phyloP scores from a whole-genome alignment of 2,113 vertebrate species.

The Sminthopsis crassicaudata region DNA sequence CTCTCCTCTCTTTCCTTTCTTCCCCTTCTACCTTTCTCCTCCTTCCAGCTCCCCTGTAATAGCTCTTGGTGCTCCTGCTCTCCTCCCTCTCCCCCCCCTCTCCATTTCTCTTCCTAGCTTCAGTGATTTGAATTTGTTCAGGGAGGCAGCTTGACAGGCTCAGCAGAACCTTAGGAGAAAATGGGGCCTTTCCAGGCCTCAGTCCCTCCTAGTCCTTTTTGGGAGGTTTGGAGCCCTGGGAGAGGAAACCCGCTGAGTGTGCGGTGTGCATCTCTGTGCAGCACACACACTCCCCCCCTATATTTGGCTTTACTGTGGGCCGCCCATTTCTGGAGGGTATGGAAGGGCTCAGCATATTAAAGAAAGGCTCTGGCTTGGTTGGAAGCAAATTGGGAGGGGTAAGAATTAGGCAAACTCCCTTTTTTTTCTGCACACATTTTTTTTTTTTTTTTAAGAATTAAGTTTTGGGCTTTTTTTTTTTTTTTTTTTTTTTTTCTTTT shows the following conservation, averaged over 20 bases:
- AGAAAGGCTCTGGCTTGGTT: conserved; percentile 60
- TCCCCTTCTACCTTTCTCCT: background rate
- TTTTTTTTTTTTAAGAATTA: background rate
- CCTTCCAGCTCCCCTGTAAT: background rate
- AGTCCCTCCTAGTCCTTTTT: conserved; percentile 74
- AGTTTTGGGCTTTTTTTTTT: background rate
- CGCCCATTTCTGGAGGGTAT: conserved; percentile 72
- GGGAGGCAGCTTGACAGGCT: conserved; percentile 65
- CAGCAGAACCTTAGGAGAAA: conserved; percentile 56
- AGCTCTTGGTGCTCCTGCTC: background rate
- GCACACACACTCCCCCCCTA: conserved; percentile 61
- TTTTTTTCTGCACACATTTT: conserved; percentile 1
- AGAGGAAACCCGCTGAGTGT: conserved; percentile 74
- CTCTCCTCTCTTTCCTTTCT: background rate
- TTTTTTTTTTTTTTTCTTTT: background rate
- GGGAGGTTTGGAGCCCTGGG: conserved; percentile 73
- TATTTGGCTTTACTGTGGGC: conserved; percentile 78
- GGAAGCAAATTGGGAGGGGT: conserved; percentile 73
- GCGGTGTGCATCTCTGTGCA: conserved; percentile 49
- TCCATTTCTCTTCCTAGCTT: background rate
- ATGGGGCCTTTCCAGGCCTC: conserved; percentile 76
- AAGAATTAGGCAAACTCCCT: conserved; percentile 23
- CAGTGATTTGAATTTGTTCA: conserved; percentile 17
- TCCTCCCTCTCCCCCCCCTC: background rate
- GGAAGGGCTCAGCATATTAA: conserved; percentile 65